Base-by-base conservation (phyloP, 2,113 vertebrate genomes). In the Strigops habroptila region DNA sequence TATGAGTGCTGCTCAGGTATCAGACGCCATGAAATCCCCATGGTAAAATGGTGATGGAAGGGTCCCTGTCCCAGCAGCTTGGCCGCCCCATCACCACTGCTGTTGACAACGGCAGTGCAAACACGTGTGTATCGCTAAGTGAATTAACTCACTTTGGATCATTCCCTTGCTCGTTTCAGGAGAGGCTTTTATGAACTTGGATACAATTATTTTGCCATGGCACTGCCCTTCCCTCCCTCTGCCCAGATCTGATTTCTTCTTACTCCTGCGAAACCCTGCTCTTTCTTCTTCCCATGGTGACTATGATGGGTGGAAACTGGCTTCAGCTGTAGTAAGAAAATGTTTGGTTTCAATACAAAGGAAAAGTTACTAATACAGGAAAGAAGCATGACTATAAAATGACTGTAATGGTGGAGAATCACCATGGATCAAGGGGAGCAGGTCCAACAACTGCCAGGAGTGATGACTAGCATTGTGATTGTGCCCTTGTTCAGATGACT, bases 381-480 rank as follows among this genome's bases (percentile, higher is more conserved):
- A 23, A 28, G 65, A 10, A 35, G 18, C 49, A 23, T 0, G 1
- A 14, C 30, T 30, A 3, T 3, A 5, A 8, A 14, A 6, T 12
- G 33, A 15, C 22, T 5, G 2, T 5, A 0, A 1, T 1, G 48
- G 22, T 2, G 33, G 33, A 18, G 28, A 55, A 28, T 16, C 39
- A 4, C 44, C 7, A 0, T 7, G 46, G 21, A 18, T 12, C 12
- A 7, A 31, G 5, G 33, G 30, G 39, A 44, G 27, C 11, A 13
- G 18, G 39, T 7, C 51, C 51, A 52, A 2, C 17, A 5, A 12
- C 28, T 7, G 25, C 68, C 14, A 4, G 51, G 25, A 46, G 7
- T 0, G 6, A n/a, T 1, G 12, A 31, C 41, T 8, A 35, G 37
- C 69, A 31, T 1, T 6, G 0, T 3, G 6, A 51, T 15, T 4